Conservation (phyloP, 2,888 invertebrate species). For the Amiota mariae region DNA sequence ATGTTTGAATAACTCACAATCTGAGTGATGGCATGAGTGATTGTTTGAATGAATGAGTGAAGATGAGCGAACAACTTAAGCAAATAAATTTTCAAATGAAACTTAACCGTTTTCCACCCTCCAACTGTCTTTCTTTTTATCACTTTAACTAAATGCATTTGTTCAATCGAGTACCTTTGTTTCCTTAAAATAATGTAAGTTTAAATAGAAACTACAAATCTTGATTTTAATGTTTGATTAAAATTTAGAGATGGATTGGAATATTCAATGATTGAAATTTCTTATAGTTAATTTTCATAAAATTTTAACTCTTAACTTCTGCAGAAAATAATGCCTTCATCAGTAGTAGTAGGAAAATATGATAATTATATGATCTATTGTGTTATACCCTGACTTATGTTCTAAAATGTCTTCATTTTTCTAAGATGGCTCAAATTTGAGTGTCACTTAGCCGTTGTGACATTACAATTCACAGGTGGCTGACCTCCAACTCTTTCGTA, state of each 20-base stretch:
- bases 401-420: too few species aligned
- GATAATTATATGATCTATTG: too few species aligned
- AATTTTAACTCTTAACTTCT: too few species aligned
- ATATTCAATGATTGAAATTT: neutral
- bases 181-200: neutral
- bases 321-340: too few species aligned
- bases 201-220: neutral
- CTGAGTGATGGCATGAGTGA: conserved; percentile 32
- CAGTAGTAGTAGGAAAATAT: too few species aligned
- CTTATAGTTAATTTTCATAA: too few species aligned
- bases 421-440: too few species aligned
- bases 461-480: too few species aligned
- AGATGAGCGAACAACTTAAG: conserved; percentile 15
- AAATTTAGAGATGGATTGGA: conserved; percentile 41
- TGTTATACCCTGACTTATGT: too few species aligned
- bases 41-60: conserved; percentile 30
- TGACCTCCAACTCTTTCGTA: too few species aligned
- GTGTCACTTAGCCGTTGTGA: too few species aligned
- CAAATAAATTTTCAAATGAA: conserved; percentile 29
- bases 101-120: neutral
- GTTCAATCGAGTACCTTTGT: conserved; percentile 46
- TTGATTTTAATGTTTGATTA: conserved; percentile 24
- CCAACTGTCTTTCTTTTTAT: neutral
- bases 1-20: neutral
- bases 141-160: conserved; percentile 47